Evolutionary conservation across 2,113 vertebrate genomes (phyloP).

Genomic region (Falcunculus frontatus): DNA sequence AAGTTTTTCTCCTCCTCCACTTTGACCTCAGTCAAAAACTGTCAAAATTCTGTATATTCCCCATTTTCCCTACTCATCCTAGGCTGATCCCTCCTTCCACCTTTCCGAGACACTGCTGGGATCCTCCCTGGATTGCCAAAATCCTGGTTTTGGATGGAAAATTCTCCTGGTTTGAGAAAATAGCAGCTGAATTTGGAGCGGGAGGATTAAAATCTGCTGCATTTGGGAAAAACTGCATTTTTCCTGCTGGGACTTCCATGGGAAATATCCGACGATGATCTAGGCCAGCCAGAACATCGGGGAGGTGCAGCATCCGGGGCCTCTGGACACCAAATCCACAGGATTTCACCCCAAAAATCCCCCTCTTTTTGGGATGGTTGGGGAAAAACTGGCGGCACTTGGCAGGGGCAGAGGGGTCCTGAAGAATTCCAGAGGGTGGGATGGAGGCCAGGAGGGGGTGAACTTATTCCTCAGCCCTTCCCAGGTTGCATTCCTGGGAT

Average conservation of each 20-base stretch:
- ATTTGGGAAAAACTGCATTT: no score
- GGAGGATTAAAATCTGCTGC: neutral
- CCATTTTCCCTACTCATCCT: neutral
- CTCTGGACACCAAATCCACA: neutral
- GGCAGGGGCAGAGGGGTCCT: neutral
- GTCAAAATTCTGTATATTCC: rapidly evolving
- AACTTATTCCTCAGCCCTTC: neutral
- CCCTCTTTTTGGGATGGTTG: neutral
- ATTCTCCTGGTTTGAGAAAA: neutral
- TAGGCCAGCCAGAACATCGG: rapidly evolving
- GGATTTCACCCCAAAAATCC: neutral
- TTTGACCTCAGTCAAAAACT: rapidly evolving
- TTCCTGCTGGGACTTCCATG: neutral
- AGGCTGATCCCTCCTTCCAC: neutral
- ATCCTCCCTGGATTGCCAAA: neutral
- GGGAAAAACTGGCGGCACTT: rapidly evolving
- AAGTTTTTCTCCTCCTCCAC: neutral
- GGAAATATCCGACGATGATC: neutral
- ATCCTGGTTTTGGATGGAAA: neutral
- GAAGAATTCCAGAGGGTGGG: neutral
- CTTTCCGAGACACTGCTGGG: no score
- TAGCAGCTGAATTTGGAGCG: no score
- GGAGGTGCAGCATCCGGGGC: rapidly evolving
- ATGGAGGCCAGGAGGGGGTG: neutral
- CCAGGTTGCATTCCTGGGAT: neutral